A percentile compares a stretch with the other conserved stretches of the same genome.
These are phyloP conservation scores for Merodon equestris DNA, from an alignment of 2,888 invertebrate species.

Conservation along the genomic window DNA sequence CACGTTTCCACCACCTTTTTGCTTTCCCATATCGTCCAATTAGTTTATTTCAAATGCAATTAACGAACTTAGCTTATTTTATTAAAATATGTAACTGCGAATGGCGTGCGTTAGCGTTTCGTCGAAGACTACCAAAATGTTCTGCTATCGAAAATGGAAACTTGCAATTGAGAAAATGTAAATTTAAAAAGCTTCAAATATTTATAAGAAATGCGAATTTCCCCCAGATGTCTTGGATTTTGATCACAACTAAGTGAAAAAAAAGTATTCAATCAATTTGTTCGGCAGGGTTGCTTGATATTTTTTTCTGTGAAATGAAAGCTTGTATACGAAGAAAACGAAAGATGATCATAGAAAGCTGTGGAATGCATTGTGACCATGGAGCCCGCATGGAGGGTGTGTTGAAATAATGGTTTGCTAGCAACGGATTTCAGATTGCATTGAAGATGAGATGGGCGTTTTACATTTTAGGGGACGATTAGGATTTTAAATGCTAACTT, in stretches of 20 bases:
- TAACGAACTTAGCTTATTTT: too few relatives aligned
- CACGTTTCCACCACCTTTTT: constrained; percentile 42
- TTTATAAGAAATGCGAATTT: constrained; percentile 6
- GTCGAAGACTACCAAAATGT: constrained; percentile 19
- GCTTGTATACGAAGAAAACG: background rate
- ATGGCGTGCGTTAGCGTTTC: constrained; percentile 15
- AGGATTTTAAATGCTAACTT: too few relatives aligned
- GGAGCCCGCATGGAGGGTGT: constrained; percentile 16
- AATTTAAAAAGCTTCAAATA: background rate
- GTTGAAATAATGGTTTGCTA: too few relatives aligned
- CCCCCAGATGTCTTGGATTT: constrained; percentile 2
- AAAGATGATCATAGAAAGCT: constrained; percentile 37
- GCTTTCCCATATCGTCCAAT: constrained; percentile 25
- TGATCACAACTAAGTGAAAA: constrained; percentile 27
- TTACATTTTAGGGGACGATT: too few relatives aligned
- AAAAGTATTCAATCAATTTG: too few relatives aligned
- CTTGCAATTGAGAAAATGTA: background rate
- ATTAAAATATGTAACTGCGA: background rate
- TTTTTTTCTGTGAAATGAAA: too few relatives aligned
- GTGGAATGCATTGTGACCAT: constrained; percentile 27
- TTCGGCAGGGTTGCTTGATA: too few relatives aligned
- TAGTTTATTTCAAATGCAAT: background rate
- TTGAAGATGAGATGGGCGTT: too few relatives aligned
- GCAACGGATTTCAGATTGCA: too few relatives aligned
- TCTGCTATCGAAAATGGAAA: constrained; percentile 16